Percentiles rank a stretch among this genome's conserved stretches.
Conservation (phyloP, 2,113 vertebrate species). For the Crotalus tigris region DNA sequence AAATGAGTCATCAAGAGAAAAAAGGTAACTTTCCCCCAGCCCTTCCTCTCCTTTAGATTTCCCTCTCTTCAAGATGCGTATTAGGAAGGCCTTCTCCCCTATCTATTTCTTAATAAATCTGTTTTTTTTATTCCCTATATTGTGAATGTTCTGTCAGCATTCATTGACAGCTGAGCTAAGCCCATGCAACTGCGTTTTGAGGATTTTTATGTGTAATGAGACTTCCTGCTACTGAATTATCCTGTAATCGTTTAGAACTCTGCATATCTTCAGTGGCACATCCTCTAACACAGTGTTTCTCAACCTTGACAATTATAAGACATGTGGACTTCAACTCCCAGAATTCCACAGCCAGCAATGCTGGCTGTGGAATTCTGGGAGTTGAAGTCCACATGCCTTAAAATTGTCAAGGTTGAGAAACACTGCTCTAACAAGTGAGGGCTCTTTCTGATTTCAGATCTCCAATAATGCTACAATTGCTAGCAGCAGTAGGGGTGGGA, state of each 20-base stretch:
- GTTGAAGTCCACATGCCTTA: no score
- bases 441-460: background rate
- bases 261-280: background rate
- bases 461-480: background rate
- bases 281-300: background rate
- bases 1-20: background rate
- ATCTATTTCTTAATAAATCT: background rate
- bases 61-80: background rate
- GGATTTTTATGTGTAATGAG: background rate
- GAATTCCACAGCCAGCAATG: no score
- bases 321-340: no score
- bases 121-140: background rate
- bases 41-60: background rate
- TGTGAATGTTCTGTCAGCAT: background rate
- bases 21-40: background rate
- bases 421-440: background rate
- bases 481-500: background rate
- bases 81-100: background rate
- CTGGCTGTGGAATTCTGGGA: no score
- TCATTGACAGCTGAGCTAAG: background rate
- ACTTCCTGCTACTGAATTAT: background rate
- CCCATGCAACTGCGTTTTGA: background rate
- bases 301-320: no score
- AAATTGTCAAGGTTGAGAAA: no score
- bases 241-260: background rate